phyloP scores from a whole-genome alignment of 2,113 vertebrate species.

The Excalfactoria chinensis region DNA sequence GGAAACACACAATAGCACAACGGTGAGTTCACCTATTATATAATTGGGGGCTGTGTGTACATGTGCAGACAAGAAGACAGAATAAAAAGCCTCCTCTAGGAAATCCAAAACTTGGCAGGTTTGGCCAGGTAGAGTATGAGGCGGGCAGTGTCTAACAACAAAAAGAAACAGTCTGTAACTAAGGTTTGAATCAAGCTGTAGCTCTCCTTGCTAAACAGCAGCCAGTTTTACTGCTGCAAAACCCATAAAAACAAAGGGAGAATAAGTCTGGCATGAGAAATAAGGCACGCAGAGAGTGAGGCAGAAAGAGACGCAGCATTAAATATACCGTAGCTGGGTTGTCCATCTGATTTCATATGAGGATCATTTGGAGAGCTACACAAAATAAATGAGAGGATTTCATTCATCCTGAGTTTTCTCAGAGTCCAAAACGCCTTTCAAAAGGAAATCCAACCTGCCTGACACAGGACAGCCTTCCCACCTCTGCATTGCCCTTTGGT shows the following conservation, averaged over 20 bases:
- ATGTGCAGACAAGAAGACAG: conserved; percentile 83
- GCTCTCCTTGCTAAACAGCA: conserved; percentile 77
- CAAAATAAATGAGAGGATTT: background rate
- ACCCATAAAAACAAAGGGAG: conserved; percentile 73
- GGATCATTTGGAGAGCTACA: conserved; percentile 31
- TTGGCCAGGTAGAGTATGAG: conserved; percentile 79
- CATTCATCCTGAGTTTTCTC: conserved; percentile 5
- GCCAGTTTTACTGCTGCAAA: conserved; percentile 74
- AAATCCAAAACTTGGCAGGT: conserved; percentile 83
- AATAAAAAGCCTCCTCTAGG: conserved; percentile 83
- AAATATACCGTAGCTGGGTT: background rate
- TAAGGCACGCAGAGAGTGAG: conserved; percentile 45
- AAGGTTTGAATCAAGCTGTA: conserved; percentile 75
- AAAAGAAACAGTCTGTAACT: conserved; percentile 78
- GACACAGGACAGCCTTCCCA: background rate
- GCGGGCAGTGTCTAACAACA: conserved; percentile 77
- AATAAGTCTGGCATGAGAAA: conserved; percentile 68
- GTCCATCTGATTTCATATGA: conserved; percentile 36
- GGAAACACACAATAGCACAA: conserved; percentile 79
- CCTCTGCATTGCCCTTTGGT: background rate
- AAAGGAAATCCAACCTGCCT: background rate
- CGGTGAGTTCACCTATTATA: conserved; percentile 82
- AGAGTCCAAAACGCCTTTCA: background rate
- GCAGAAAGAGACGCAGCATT: background rate
- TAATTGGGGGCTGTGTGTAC: conserved; percentile 81